Base-by-base conservation (phyloP, 1,140 invertebrate species). In the Drosophila lacteicornis region DNA sequence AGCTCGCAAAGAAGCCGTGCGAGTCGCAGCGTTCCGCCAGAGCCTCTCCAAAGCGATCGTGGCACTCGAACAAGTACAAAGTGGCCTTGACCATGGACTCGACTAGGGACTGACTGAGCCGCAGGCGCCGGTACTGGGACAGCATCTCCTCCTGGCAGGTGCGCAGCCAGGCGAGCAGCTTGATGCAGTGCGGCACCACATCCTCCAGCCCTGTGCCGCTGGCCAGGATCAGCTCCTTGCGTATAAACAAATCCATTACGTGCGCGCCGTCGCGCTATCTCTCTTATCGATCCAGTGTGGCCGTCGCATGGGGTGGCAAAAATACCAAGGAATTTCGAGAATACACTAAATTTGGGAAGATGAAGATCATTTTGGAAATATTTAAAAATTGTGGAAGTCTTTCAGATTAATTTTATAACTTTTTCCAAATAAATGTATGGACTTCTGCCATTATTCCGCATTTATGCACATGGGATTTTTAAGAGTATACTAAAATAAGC, bases 21-120 rank as follows among this genome's bases (percentile, higher is more conserved):
- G 50, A 8, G 19, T 60, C 62, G 43, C 68, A 42, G 30, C 36
- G 58, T 15, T 81, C 86, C 8, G 63, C 67, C 2, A 88, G 70
- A 2, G 62, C 19, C 11, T 66, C 75, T 0, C 86, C 86, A 13
- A 75, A 40, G 7, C 67, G 75, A 2, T 57, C 50, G 42, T 82
- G 45, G 7, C 86, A 91, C 40, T 90, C 85, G 19, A 57, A 51
- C 15, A 90, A 47, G 17, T 90, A 90, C n/a, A 90, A n/a, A 8
- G 47, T 60, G 12, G 79, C 85, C 49, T 90, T 90, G 2, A 82
- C 61, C 59, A 85, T 53, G 22, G 75, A 74, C 51, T 90, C 85
- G 7, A 90, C 53, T 7, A 82, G 55, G 19, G 42, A 55, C 27
- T 79, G 62, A 8, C 22, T 74, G 9, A 82, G 46, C 12, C 63